Evolutionary conservation across 2,888 invertebrate species (phyloP), one percentile per base, ranked within the genome.

Genomic region (Gerris lacustris): DNA sequence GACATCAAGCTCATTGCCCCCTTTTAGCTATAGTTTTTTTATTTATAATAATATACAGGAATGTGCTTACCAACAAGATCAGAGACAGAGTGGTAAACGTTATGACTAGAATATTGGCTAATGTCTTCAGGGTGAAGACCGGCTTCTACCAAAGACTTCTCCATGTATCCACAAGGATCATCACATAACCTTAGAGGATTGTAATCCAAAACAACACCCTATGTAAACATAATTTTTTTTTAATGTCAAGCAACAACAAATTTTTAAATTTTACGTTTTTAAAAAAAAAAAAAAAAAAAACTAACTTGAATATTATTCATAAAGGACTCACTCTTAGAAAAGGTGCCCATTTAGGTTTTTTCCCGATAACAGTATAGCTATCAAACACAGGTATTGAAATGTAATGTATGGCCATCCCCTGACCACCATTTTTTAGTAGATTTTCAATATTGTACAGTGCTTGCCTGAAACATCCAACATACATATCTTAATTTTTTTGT

Each of bases 91-190:
- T 31, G 17, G 66, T 66, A 66, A 43, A 66, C 66, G 66, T 66
- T 66, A 43, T 66, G 43, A 43, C 66, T 66, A 17, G 66, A 66
- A 66, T 66, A 66, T 17, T 31, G 43, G 17, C 43, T 66, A 43
- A 66, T 66, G 17, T 66, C 43, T 66, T 66, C 66, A 43, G 66
- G 18, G 7, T 18, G 9, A 18, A 66, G 43, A 9, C 66, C 66
- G 7, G 66, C 66, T 17, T 66, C 66, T 31, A 15, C 5, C 15
- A 66, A 17, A 9, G 17, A 18, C 43, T 66, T 66, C 17, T 66
- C 66, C 66, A 66, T 66, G 17, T n/a, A 66, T 11, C 18, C 66
- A 43, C 66, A 66, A 9, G 66, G 66, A 43, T 66, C 66, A 9
- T 66, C 43, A 17, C 66, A 43, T 31, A 17, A 15, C 17, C 66